These are phyloP conservation scores for Abramis brama DNA, from an alignment of 2,113 vertebrate species.

Conservation along the genomic window DNA sequence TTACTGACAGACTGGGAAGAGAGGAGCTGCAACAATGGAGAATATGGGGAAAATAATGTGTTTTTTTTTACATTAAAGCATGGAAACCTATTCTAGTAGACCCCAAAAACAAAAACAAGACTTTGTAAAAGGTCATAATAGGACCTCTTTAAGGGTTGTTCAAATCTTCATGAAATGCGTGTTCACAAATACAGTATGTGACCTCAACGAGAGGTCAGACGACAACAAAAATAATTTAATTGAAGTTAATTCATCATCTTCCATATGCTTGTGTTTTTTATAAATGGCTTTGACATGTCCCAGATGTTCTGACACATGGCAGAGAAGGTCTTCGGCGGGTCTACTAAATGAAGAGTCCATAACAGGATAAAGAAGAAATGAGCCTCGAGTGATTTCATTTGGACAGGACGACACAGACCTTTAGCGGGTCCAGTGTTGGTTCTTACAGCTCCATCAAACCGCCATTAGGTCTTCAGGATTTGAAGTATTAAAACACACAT, in stretches of 20 bases:
- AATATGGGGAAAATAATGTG: too few species aligned
- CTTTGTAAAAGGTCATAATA: too few species aligned
- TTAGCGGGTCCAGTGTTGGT: background rate
- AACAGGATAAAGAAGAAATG: slow-evolving; percentile 26
- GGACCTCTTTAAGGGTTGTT: background rate
- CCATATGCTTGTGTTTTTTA: background rate
- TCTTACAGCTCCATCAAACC: background rate
- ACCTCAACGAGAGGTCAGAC: background rate
- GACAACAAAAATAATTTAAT: background rate
- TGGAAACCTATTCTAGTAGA: too few species aligned
- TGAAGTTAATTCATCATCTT: slow-evolving; percentile 19
- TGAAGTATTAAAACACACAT: background rate
- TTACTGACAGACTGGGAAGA: too few species aligned
- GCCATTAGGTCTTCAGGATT: background rate
- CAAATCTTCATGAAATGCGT: background rate
- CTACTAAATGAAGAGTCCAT: slow-evolving; percentile 4
- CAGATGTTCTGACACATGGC: slow-evolving; percentile 27
- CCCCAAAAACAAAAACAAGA: too few species aligned
- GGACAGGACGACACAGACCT: background rate
- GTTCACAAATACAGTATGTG: background rate
- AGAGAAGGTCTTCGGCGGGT: slow-evolving; percentile 12
- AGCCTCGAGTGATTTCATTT: slow-evolving; percentile 24
- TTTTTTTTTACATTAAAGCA: too few species aligned
- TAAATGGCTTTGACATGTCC: background rate
- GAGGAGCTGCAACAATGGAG: too few species aligned